Conservation (phyloP, 2,113 vertebrate species). For the Cebidichthys violaceus region DNA sequence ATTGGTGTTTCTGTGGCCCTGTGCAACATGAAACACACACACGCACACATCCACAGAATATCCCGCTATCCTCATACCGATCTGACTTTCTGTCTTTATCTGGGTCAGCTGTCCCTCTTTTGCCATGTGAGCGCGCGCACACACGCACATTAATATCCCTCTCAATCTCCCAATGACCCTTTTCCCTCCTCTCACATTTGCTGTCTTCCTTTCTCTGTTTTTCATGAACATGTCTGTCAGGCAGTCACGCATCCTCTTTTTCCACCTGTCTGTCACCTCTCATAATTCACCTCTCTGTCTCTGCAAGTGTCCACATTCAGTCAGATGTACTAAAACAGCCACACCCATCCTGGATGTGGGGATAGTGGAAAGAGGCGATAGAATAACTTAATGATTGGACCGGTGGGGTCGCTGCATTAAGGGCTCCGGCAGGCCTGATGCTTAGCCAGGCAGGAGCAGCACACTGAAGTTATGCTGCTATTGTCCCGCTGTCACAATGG, state of each 20-base stretch:
- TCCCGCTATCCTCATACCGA: conserved; percentile 26
- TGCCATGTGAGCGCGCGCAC: conserved; percentile 50
- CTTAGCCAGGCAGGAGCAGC: conserved; percentile 59
- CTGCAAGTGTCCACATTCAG: neutral
- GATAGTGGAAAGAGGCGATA: neutral
- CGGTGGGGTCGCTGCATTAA: conserved; percentile 18
- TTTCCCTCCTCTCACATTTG: conserved; percentile 37
- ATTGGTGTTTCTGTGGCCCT: neutral
- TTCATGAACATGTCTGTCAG: conserved; percentile 1
- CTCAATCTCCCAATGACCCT: conserved; percentile 71
- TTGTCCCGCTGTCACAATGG: conserved; percentile 81
- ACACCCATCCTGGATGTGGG: conserved; percentile 9
- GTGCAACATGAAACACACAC: neutral
- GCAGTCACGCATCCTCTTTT: neutral
- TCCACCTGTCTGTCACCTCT: neutral
- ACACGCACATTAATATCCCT: conserved; percentile 59
- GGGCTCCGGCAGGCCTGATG: conserved; percentile 26
- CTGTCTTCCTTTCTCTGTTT: neutral
- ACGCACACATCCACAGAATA: neutral
- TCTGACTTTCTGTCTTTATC: conserved; percentile 64
- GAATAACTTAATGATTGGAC: conserved; percentile 4
- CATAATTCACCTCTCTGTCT: neutral
- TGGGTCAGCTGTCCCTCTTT: conserved; percentile 78
- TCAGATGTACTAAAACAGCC: neutral
- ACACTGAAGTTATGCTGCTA: conserved; percentile 76